phyloP scores from a whole-genome alignment of 2,888 invertebrate genomes.

The Keiferia lycopersicella region DNA sequence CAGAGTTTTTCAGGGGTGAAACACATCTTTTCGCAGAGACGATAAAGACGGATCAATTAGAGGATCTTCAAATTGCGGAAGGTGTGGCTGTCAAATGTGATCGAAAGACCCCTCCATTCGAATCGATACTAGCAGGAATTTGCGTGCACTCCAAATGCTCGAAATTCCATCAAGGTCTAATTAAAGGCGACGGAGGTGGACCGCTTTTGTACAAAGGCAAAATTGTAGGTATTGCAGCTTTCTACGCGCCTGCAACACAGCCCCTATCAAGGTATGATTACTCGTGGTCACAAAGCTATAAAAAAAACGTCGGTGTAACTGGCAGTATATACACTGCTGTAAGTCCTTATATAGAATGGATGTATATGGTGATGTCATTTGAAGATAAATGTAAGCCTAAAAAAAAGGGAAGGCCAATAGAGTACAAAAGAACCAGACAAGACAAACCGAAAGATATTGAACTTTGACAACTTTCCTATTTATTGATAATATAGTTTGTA shows the following conservation, averaged over 20 bases:
- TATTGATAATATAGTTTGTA: no score
- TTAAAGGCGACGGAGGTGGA: neutral
- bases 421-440: no score
- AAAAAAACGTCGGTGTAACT: neutral
- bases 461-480: no score
- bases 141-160: neutral
- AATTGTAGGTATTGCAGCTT: neutral
- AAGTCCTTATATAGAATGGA: slow-evolving; percentile 6
- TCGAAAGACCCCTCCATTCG: neutral
- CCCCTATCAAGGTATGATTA: no score
- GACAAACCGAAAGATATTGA: no score
- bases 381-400: neutral
- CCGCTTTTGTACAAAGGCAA: neutral
- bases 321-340: neutral
- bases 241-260: neutral
- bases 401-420: no score
- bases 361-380: neutral
- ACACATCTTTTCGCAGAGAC: no score
- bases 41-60: neutral
- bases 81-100: neutral
- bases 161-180: neutral
- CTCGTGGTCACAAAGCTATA: neutral
- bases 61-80: neutral
- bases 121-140: neutral
- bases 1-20: neutral